phyloP scores from a whole-genome alignment of 92 coral and sea anemone genomes.

The Hydrozoanthus gracilis region DNA sequence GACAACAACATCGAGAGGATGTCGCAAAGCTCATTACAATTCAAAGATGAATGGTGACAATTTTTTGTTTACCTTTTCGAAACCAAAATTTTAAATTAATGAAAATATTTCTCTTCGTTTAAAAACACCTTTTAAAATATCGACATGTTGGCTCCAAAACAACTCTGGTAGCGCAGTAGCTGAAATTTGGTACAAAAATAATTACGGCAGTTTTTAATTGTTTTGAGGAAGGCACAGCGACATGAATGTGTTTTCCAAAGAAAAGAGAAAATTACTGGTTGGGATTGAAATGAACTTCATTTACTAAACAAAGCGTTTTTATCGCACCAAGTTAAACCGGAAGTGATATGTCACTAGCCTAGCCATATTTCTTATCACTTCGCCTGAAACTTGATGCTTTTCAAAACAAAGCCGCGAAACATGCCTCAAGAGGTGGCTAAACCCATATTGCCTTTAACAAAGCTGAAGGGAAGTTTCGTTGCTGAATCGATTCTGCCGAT shows the following conservation, averaged over 20 bases:
- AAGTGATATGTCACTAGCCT: not conserved
- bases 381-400: not conserved
- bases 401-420: not conserved
- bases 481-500: slow-evolving; percentile 24
- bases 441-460: not conserved
- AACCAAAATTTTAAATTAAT: not conserved
- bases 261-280: not conserved
- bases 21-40: no score
- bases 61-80: not conserved
- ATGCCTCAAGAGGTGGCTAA: not conserved
- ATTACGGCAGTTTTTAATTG: not conserved
- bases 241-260: not conserved
- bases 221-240: not conserved
- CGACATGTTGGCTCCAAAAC: not conserved
- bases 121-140: not conserved
- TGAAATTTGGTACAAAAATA: not conserved
- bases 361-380: not conserved
- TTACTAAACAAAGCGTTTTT: not conserved
- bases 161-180: not conserved
- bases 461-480: slow-evolving; percentile 19
- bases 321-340: not conserved
- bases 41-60: no score
- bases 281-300: not conserved
- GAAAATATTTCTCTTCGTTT: not conserved
- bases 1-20: no score